A percentile compares a stretch with the other conserved stretches of the same genome.
phyloP scores from a whole-genome alignment of 2,888 invertebrate species.

The Acleris emargana region DNA sequence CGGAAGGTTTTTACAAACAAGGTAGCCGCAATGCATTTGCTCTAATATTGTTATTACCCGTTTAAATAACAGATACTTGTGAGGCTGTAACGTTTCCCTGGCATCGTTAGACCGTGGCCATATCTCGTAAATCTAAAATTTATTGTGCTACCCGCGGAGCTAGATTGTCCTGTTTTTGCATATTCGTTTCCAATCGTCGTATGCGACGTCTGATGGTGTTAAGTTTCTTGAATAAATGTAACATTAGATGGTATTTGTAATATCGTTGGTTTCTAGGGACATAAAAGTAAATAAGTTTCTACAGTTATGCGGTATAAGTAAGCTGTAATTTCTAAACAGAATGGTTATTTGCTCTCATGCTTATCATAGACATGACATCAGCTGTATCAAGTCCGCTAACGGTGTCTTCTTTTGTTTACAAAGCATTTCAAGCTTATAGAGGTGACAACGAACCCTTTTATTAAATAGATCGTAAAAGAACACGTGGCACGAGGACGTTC shows the following conservation, averaged over 20 bases:
- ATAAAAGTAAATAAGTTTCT: neutral
- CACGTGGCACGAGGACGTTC: constrained; percentile 23
- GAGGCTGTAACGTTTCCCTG: constrained; percentile 41
- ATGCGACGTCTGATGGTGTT: constrained; percentile 19
- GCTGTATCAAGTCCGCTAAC: neutral
- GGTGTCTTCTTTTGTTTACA: neutral
- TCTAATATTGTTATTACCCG: constrained; percentile 53
- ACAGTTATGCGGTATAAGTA: too few species aligned
- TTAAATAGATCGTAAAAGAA: constrained; percentile 27
- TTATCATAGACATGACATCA: too few species aligned
- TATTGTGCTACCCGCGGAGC: constrained; percentile 33
- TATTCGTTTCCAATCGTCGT: constrained; percentile 33
- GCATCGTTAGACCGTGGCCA: constrained; percentile 25
- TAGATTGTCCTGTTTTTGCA: constrained; percentile 35
- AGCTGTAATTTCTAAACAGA: too few species aligned
- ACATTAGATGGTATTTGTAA: constrained; percentile 1
- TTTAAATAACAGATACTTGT: constrained; percentile 56
- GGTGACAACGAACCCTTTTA: constrained; percentile 22
- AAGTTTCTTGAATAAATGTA: constrained; percentile 24
- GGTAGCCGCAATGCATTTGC: constrained; percentile 42
- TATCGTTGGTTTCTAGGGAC: neutral
- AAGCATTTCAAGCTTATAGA: constrained; percentile 17
- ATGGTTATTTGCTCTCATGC: too few species aligned
- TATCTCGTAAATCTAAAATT: constrained; percentile 33
- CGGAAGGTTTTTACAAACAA: constrained; percentile 46